Conservation (phyloP, 2,797 vertebrate species). For the Anas bahamensis region DNA sequence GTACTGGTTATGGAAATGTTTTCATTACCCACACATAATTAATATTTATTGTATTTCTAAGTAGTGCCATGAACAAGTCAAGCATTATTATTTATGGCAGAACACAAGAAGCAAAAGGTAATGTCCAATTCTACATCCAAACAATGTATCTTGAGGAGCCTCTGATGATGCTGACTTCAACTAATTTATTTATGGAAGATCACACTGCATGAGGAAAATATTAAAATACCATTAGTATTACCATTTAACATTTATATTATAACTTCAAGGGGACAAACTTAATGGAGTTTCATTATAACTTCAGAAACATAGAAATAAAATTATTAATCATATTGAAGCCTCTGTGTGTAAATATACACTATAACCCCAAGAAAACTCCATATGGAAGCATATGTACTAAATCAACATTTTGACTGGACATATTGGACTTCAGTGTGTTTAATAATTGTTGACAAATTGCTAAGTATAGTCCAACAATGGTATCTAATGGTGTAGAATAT, state of each 20-base stretch:
- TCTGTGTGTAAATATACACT: background rate
- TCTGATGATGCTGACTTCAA: background rate
- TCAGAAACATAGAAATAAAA: background rate
- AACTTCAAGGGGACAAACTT: background rate
- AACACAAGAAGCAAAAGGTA: background rate
- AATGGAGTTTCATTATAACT: background rate
- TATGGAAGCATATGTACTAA: background rate
- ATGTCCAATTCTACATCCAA: background rate
- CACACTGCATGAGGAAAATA: background rate
- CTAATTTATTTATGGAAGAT: background rate
- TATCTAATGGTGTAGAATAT: background rate
- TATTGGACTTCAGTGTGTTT: background rate
- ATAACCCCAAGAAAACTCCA: background rate
- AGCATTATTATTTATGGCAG: background rate
- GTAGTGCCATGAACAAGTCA: background rate
- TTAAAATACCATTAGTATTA: background rate
- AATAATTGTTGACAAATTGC: background rate
- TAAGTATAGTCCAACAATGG: background rate
- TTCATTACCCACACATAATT: background rate
- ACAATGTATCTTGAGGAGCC: background rate
- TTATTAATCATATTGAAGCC: background rate
- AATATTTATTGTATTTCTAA: background rate
- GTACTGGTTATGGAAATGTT: background rate
- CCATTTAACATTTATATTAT: background rate
- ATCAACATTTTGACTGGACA: background rate